phyloP scores from a whole-genome alignment of 2,113 vertebrate genomes.

The Tichodroma muraria region DNA sequence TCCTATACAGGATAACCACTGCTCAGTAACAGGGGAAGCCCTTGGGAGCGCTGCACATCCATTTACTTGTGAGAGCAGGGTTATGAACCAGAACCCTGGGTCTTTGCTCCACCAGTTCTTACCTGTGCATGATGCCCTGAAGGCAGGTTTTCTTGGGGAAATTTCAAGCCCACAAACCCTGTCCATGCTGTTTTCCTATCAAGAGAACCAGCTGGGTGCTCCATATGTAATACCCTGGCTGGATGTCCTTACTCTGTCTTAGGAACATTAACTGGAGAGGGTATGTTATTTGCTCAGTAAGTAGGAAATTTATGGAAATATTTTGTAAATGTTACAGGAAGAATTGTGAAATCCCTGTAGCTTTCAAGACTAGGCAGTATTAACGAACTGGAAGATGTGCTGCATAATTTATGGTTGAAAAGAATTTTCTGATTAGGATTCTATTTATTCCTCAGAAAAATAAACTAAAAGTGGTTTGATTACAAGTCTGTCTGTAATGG shows the following conservation, averaged over 20 bases:
- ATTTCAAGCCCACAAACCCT: neutral
- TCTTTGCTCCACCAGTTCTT: neutral
- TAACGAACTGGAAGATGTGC: neutral
- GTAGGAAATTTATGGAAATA: slow-evolving; percentile 19
- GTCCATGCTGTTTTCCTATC: neutral
- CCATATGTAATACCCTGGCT: neutral
- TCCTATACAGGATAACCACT: neutral
- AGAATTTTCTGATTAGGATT: neutral
- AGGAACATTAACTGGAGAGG: neutral
- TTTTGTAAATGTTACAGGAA: slow-evolving; percentile 26
- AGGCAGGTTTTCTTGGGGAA: neutral
- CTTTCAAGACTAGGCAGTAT: neutral
- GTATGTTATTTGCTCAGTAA: slow-evolving; percentile 12
- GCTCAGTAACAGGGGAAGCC: neutral
- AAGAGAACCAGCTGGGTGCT: neutral
- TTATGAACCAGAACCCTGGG: fast-evolving
- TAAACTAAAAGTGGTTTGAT: neutral
- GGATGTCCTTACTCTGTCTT: neutral
- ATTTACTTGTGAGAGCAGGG: neutral
- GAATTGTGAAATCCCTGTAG: slow-evolving; percentile 18
- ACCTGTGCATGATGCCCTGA: neutral
- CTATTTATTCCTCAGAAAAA: neutral
- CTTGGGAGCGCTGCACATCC: neutral
- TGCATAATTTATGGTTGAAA: neutral
- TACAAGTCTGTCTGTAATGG: neutral